A percentile compares a stretch with the other conserved stretches of the same genome.
Conservation (phyloP, 2,888 invertebrate species). For the Dione juno region DNA sequence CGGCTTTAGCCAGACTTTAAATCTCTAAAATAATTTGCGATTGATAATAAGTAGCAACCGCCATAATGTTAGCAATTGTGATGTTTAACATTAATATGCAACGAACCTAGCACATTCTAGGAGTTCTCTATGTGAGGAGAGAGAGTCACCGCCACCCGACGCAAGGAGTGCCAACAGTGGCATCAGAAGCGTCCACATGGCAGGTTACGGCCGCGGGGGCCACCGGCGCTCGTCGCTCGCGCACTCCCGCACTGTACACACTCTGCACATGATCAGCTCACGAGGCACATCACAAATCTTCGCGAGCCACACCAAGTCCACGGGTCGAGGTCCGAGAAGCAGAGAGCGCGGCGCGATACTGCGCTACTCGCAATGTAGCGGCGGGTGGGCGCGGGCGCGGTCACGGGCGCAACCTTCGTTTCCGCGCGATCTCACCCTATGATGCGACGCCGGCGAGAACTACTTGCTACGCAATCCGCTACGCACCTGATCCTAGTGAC, state of each 20-base stretch:
- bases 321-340: constrained; percentile 70
- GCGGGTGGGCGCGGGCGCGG: constrained; percentile 72
- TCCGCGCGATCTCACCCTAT: constrained; percentile 75
- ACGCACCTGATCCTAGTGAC: constrained; percentile 53
- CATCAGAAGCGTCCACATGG: constrained; percentile 72
- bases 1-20: constrained; percentile 52
- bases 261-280: constrained; percentile 71
- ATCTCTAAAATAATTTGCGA: constrained; percentile 32
- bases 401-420: constrained; percentile 82
- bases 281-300: constrained; percentile 68
- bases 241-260: constrained; percentile 71
- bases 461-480: constrained; percentile 59
- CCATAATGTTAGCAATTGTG: neutral
- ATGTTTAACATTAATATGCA: constrained; percentile 11
- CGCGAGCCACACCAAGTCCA: constrained; percentile 50
- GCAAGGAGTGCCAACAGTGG: constrained; percentile 68
- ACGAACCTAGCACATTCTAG: constrained; percentile 81
- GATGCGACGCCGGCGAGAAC: constrained; percentile 55
- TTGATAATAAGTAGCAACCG: neutral
- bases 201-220: constrained; percentile 66
- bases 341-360: constrained; percentile 75
- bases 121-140: constrained; percentile 72
- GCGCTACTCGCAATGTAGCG: constrained; percentile 62
- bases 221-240: constrained; percentile 65
- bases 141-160: constrained; percentile 68